These are phyloP conservation scores for Centroberyx gerrardi DNA, from an alignment of 2,797 vertebrate species.

Conservation along the genomic window DNA sequence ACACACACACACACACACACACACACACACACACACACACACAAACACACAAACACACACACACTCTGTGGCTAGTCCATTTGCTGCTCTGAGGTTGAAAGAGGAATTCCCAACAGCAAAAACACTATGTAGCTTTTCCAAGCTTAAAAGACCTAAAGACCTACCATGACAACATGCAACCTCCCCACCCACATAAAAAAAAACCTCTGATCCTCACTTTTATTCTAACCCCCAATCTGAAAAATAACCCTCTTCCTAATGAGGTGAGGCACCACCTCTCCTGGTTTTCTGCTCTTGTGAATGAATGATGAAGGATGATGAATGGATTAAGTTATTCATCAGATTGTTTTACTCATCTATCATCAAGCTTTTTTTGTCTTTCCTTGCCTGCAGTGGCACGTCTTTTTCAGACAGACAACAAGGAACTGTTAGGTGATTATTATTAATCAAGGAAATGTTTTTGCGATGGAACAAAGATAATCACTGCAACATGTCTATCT, in stretches of 20 bases:
- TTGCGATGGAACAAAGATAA: conserved; percentile 19
- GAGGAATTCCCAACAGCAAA: conserved; percentile 28
- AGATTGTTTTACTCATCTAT: conserved; percentile 12
- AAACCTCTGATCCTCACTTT: not conserved
- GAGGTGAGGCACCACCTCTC: conserved; percentile 14
- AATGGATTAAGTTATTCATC: conserved; percentile 55
- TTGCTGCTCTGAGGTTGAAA: not conserved
- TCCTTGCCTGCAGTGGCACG: conserved; percentile 40
- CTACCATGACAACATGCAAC: not conserved
- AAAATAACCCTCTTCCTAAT: conserved; percentile 14
- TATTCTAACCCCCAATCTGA: conserved; percentile 4
- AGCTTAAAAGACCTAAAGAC: not conserved
- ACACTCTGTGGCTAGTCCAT: conserved; percentile 1
- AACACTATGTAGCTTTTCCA: conserved; percentile 4
- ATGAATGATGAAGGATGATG: conserved; percentile 28
- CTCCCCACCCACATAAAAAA: conserved; percentile 4
- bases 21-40: conserved; percentile 9
- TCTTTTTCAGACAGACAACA: conserved; percentile 26
- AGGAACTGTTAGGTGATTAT: conserved; percentile 38
- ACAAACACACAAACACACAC: conserved; percentile 25
- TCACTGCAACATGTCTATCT: conserved; percentile 20
- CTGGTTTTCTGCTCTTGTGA: conserved; percentile 46
- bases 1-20: conserved; percentile 19
- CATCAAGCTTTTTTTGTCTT: not conserved
- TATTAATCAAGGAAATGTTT: conserved; percentile 38